Evolutionary conservation across 53 echinoderm and acorn worm genomes (phyloP).

Genomic region (Paelopatides confundens): DNA sequence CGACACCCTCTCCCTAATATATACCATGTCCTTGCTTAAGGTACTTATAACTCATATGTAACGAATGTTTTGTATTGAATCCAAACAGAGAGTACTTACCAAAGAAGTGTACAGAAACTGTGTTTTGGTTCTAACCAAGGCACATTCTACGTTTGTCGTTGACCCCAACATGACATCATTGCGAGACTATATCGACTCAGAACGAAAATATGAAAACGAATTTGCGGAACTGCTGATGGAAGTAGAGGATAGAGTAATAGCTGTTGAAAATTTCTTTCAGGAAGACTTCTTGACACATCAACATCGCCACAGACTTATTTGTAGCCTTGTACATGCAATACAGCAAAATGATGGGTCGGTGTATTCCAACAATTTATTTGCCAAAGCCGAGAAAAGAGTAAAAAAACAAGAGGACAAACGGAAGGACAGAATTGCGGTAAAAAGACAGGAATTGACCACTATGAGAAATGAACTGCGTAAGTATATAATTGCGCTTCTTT

Average conservation of each 20-base stretch:
- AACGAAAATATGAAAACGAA: background rate
- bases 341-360: background rate
- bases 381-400: background rate
- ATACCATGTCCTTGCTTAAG: too few species aligned
- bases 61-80: too few species aligned
- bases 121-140: too few species aligned
- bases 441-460: too few species aligned
- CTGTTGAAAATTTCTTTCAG: background rate
- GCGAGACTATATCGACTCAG: background rate
- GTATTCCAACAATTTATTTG: too few species aligned
- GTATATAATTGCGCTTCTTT: background rate
- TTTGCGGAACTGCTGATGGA: background rate
- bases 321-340: background rate
- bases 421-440: background rate
- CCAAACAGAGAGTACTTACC: too few species aligned
- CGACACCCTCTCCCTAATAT: too few species aligned
- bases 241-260: background rate
- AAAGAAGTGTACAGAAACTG: background rate
- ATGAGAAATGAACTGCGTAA: background rate
- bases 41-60: too few species aligned
- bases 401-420: background rate
- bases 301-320: background rate
- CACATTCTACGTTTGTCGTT: background rate
- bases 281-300: background rate
- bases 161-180: background rate